Percentiles rank a stretch among this genome's conserved stretches.
Conservation (phyloP, 2,113 vertebrate species). For the Tretioscincus oriximinensis region DNA sequence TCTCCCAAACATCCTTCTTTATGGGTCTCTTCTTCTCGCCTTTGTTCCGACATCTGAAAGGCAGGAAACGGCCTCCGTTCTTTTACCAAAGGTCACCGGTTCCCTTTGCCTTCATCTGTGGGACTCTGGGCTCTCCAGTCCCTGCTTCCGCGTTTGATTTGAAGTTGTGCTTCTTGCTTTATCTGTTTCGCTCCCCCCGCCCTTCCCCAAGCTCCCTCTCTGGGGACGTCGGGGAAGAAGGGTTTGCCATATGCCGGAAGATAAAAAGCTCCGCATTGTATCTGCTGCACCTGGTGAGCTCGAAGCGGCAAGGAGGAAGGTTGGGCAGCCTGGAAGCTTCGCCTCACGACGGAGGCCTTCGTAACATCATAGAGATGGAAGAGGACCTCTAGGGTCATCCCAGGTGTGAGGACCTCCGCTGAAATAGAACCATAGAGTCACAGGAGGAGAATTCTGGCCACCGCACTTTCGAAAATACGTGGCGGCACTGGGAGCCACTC, state of each 20-base stretch:
- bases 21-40: not conserved
- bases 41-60: slow-evolving; percentile 7
- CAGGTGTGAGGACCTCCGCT: no score
- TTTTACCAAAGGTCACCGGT: not conserved
- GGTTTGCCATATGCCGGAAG: not conserved
- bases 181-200: not conserved
- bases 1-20: not conserved
- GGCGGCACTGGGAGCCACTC: no score
- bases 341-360: not conserved
- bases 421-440: no score
- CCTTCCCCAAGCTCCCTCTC: not conserved
- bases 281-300: not conserved
- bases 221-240: not conserved
- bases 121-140: not conserved
- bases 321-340: not conserved
- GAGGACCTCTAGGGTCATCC: no score
- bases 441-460: no score
- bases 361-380: no score
- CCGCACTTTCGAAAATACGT: no score
- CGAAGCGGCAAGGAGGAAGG: not conserved
- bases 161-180: not conserved
- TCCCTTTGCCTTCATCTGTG: not conserved
- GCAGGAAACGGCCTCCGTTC: not conserved
- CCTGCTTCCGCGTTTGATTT: not conserved
- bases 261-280: not conserved